phyloP scores from a whole-genome alignment of 2,888 invertebrate species.

The Emmelina monodactyla region DNA sequence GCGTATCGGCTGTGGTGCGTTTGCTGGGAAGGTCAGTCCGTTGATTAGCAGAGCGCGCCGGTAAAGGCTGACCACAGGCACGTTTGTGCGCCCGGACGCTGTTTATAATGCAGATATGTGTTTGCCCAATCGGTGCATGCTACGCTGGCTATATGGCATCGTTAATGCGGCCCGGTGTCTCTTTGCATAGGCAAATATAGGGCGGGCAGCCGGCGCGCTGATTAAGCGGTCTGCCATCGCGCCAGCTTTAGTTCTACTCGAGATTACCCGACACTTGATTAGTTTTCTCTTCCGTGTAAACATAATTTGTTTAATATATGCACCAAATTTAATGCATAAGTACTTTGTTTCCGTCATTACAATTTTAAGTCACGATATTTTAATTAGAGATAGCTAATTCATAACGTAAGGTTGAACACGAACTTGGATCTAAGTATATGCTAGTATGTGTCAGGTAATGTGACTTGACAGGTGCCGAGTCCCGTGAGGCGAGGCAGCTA shows the following conservation, averaged over 20 bases:
- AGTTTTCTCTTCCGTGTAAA: too few species aligned
- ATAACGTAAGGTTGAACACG: too few species aligned
- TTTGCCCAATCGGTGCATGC: slow-evolving; percentile 66
- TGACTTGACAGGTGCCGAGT: background rate
- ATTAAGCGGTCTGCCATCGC: slow-evolving; percentile 57
- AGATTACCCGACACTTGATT: slow-evolving; percentile 34
- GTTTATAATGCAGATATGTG: slow-evolving; percentile 69
- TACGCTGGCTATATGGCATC: slow-evolving; percentile 66
- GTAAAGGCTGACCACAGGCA: slow-evolving; percentile 63
- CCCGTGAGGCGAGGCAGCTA: slow-evolving; percentile 16
- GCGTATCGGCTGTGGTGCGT: slow-evolving; percentile 26
- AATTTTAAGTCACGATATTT: too few species aligned
- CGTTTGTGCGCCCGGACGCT: slow-evolving; percentile 62
- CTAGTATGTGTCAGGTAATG: too few species aligned
- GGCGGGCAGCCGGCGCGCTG: slow-evolving; percentile 58
- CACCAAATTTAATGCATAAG: too few species aligned
- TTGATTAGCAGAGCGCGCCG: slow-evolving; percentile 60
- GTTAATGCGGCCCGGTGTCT: slow-evolving; percentile 61
- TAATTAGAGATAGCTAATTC: too few species aligned
- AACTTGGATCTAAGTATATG: too few species aligned
- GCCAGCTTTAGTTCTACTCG: slow-evolving; percentile 45
- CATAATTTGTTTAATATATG: too few species aligned
- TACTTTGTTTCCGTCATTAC: too few species aligned
- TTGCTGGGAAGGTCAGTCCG: slow-evolving; percentile 60
- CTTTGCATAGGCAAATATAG: slow-evolving; percentile 68